phyloP scores from a whole-genome alignment of 2,797 vertebrate species.

The Sandelia bainsii region DNA sequence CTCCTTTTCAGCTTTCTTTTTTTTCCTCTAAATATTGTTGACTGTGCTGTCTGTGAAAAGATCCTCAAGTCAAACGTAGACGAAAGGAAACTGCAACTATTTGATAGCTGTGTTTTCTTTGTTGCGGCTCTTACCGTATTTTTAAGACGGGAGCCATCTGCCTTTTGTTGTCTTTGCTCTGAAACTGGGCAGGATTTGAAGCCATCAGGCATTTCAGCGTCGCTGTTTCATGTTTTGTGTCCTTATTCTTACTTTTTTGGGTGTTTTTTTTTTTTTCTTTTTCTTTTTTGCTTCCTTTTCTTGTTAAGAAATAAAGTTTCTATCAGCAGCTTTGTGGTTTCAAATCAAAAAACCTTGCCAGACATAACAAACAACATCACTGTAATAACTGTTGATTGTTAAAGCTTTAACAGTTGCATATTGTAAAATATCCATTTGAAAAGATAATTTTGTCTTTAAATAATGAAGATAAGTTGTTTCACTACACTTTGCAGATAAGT shows the following conservation, averaged over 20 bases:
- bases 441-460: constrained; percentile 7
- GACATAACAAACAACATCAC: constrained; percentile 26
- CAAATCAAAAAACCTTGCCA: constrained; percentile 31
- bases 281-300: not conserved
- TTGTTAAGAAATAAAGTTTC: constrained; percentile 32
- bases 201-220: constrained; percentile 23
- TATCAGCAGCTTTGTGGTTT: constrained; percentile 26
- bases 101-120: constrained; percentile 44
- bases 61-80: constrained; percentile 55
- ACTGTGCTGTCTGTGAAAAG: constrained; percentile 42
- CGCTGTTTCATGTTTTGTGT: constrained; percentile 54
- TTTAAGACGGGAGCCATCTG: constrained; percentile 20
- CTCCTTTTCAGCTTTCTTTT: constrained; percentile 8
- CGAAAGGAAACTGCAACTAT: constrained; percentile 43
- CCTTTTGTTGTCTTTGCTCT: constrained; percentile 35
- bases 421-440: not conserved
- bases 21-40: constrained; percentile 33
- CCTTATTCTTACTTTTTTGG: constrained; percentile 38
- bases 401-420: constrained; percentile 10
- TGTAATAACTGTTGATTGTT: constrained; percentile 1
- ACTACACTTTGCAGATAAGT: not conserved
- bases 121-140: constrained; percentile 49
- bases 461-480: not conserved
- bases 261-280: too few species aligned
- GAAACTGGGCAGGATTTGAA: constrained; percentile 42